Conservation (phyloP, 1,140 invertebrate genomes). For the Dysdera silvatica region DNA sequence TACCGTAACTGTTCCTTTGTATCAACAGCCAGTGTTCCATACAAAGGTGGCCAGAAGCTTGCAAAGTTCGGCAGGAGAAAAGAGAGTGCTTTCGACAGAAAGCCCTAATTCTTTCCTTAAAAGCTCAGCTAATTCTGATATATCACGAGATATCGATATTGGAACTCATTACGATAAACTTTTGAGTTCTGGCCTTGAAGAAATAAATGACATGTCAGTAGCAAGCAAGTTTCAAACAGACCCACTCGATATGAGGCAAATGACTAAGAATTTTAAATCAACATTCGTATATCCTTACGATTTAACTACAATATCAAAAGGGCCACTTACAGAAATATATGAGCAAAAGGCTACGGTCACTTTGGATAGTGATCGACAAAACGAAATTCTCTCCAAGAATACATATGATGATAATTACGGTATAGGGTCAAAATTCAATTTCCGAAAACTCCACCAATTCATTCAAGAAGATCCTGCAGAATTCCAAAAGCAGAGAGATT, state of each 20-base stretch:
- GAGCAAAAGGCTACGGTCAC: conserved; percentile 27
- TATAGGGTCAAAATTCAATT: conserved; percentile 26
- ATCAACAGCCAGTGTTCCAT: conserved; percentile 31
- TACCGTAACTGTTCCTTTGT: conserved; percentile 33
- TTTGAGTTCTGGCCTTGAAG: conserved; percentile 24
- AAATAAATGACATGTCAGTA: conserved; percentile 23
- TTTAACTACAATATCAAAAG: conserved; percentile 33
- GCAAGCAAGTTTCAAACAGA: conserved; percentile 6
- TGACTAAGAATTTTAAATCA: conserved; percentile 11
- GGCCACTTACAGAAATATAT: conserved; percentile 33
- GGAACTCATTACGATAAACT: conserved; percentile 24
- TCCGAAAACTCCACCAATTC: conserved; percentile 32
- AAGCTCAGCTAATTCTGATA: background rate
- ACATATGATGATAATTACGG: conserved; percentile 16
- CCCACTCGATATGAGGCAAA: conserved; percentile 17
- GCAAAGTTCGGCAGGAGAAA: conserved; percentile 14
- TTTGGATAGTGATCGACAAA: conserved; percentile 2
- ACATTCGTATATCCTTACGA: conserved; percentile 13
- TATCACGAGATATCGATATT: conserved; percentile 9
- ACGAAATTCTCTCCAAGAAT: conserved; percentile 1
- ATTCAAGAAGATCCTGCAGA: conserved; percentile 11
- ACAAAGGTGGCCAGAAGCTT: conserved; percentile 30
- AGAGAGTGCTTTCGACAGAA: conserved; percentile 13
- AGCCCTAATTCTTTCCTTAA: conserved; percentile 5
- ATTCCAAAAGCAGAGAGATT: conserved; percentile 24